These are phyloP conservation scores for Drosophila neocordata DNA, from an alignment of 1,140 invertebrate genomes.

Conservation along the genomic window DNA sequence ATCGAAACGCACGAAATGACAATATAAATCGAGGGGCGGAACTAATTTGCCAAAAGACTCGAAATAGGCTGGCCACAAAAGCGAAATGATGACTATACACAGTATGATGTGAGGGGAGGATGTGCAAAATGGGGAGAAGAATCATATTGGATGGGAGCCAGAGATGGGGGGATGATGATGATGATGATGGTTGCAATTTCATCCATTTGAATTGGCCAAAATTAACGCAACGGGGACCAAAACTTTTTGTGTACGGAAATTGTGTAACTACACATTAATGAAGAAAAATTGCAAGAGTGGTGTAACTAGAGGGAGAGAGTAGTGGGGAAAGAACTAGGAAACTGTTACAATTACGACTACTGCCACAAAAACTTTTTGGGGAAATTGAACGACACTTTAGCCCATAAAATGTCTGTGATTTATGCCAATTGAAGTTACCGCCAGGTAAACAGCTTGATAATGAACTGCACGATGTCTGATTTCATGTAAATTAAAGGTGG, in stretches of 20 bases:
- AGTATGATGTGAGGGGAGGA: constrained; percentile 15
- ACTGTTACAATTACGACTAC: constrained; percentile 14
- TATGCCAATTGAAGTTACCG: constrained; percentile 67
- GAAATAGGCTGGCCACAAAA: constrained; percentile 75
- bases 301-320: neutral
- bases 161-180: constrained; percentile 10
- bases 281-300: constrained; percentile 65
- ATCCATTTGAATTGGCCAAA: constrained; percentile 68
- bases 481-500: constrained; percentile 30
- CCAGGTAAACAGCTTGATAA: constrained; percentile 73
- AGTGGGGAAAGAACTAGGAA: constrained; percentile 28
- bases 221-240: constrained; percentile 69
- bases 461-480: constrained; percentile 46
- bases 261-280: constrained; percentile 78
- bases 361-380: constrained; percentile 43
- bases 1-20: constrained; percentile 80
- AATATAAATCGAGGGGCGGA: constrained; percentile 81
- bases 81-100: constrained; percentile 65
- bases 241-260: constrained; percentile 71
- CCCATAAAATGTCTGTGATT: constrained; percentile 73
- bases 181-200: constrained; percentile 31
- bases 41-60: constrained; percentile 80
- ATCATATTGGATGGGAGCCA: neutral
- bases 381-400: constrained; percentile 76
- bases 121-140: constrained; percentile 4